phyloP scores from a whole-genome alignment of 2,888 invertebrate species.

The Thymelicus lineola region DNA sequence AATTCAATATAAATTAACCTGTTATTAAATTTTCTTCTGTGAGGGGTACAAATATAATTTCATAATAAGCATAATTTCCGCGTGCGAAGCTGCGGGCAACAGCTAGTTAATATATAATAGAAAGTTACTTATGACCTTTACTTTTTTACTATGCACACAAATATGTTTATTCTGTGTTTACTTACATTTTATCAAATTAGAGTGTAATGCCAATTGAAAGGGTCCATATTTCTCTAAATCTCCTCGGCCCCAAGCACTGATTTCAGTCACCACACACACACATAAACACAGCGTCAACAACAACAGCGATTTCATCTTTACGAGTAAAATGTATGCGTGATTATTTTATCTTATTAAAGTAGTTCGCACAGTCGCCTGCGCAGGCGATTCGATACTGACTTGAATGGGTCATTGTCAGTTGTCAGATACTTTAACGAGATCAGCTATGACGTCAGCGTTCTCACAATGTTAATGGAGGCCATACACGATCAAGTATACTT shows the following conservation, averaged over 20 bases:
- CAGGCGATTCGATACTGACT: slow-evolving; percentile 22
- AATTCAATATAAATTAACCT: no score
- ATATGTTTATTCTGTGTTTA: slow-evolving; percentile 35
- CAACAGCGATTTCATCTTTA: slow-evolving; percentile 5
- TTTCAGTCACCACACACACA: slow-evolving; percentile 45
- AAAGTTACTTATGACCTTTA: no score
- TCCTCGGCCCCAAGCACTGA: slow-evolving; percentile 56
- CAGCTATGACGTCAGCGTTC: slow-evolving; percentile 33
- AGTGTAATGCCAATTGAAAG: slow-evolving; percentile 62
- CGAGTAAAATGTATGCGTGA: background rate
- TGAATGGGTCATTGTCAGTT: slow-evolving; percentile 37
- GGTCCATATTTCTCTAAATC: slow-evolving; percentile 74
- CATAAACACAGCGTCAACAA: slow-evolving; percentile 42
- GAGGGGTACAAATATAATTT: no score
- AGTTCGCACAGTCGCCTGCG: slow-evolving; percentile 14
- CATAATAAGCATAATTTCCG: no score
- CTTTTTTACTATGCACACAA: no score
- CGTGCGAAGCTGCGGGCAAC: no score
- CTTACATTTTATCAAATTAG: slow-evolving; percentile 73
- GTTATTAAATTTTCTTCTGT: no score
- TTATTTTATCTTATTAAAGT: background rate
- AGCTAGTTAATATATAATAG: no score
- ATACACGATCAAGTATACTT: no score
- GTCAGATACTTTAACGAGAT: slow-evolving; percentile 36
- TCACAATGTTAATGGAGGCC: background rate